A percentile compares a stretch with the other conserved stretches of the same genome.
Conservation (phyloP, 92 coral and sea anemone species). For the Palythoa caribaeorum region DNA sequence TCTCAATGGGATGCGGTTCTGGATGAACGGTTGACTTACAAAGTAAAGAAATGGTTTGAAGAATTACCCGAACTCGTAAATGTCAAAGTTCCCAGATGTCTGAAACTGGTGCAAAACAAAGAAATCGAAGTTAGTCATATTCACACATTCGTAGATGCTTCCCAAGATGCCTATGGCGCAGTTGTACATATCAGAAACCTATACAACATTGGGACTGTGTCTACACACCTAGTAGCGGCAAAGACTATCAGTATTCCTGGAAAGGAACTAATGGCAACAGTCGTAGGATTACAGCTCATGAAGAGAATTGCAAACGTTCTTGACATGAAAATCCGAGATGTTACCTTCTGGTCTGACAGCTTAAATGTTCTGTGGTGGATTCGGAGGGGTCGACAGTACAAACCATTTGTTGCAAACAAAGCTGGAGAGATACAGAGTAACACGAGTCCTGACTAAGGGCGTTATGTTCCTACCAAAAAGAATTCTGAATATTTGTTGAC, state of each 20-base stretch:
- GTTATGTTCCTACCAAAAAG: conserved; percentile 53
- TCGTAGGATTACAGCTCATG: conserved; percentile 64
- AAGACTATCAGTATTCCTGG: conserved; percentile 66
- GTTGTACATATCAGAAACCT: conserved; percentile 61
- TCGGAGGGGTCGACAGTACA: conserved; percentile 63
- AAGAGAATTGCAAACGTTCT: conserved; percentile 43
- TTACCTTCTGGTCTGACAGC: conserved; percentile 65
- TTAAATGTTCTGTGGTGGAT: conserved; percentile 74
- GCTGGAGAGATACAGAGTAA: too few relatives aligned
- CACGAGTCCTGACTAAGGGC: conserved; percentile 66
- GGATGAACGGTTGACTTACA: conserved; percentile 44
- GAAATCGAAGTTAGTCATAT: conserved; percentile 43
- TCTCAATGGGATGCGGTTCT: conserved; percentile 68
- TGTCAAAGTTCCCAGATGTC: conserved; percentile 58
- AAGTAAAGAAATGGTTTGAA: conserved; percentile 51
- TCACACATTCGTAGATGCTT: conserved; percentile 73
- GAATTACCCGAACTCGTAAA: conserved; percentile 55
- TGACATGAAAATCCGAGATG: conserved; percentile 27
- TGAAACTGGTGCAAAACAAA: conserved; percentile 43
- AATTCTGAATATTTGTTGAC: conserved; percentile 60
- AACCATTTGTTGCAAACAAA: conserved; percentile 68
- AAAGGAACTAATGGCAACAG: conserved; percentile 68
- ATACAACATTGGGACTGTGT: conserved; percentile 61
- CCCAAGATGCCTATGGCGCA: conserved; percentile 72
- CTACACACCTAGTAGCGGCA: conserved; percentile 59